Evolutionary conservation across 2,113 vertebrate species (phyloP).

Genomic region (Heloderma charlesbogerti): DNA sequence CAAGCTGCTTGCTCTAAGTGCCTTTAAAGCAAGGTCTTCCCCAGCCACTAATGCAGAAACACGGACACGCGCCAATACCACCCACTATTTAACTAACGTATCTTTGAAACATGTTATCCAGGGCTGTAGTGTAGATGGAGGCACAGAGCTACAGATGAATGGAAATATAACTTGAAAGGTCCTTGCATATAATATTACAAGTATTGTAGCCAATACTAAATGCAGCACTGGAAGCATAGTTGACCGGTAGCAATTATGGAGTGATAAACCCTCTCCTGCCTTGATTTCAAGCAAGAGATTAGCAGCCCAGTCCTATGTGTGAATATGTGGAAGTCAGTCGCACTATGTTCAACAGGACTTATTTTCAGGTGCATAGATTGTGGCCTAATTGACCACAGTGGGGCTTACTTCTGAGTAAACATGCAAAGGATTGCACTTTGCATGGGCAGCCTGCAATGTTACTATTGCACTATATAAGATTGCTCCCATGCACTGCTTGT

Average conservation of each 20-base stretch:
- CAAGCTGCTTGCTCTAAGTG: conserved; percentile 50
- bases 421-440: neutral
- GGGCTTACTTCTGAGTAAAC: neutral
- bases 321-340: neutral
- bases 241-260: neutral
- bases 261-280: neutral
- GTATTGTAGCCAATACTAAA: neutral
- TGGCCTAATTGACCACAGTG: neutral
- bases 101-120: rapidly evolving
- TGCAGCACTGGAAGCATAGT: neutral
- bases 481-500: neutral
- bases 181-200: neutral
- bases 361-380: neutral
- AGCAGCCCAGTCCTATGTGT: neutral
- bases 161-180: neutral
- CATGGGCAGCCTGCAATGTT: neutral
- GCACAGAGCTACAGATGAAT: neutral
- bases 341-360: neutral
- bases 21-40: conserved; percentile 7
- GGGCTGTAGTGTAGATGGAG: neutral
- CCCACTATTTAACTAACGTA: rapidly evolving
- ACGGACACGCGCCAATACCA: neutral
- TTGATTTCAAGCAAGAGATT: neutral
- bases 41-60: neutral
- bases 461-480: neutral